Evolutionary conservation across 1,140 invertebrate species (phyloP).

Genomic region (Metaphire vulgaris): DNA sequence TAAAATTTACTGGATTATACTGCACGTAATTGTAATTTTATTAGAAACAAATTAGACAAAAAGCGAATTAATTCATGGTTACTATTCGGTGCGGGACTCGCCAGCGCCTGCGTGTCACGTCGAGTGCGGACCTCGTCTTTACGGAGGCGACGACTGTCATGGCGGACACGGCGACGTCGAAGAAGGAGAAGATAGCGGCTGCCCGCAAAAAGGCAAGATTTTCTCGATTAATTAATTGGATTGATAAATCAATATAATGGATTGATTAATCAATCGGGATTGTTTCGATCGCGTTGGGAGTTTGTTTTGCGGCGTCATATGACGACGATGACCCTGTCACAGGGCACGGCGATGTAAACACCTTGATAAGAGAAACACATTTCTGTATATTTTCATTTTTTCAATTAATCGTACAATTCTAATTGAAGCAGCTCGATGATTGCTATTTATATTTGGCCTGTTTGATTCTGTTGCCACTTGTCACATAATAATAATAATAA

Average conservation of each 20-base stretch:
- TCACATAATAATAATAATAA: no score
- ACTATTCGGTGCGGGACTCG: no score
- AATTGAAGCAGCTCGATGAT: no score
- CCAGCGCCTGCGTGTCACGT: no score
- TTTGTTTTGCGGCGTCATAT: not conserved
- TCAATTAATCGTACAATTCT: not conserved
- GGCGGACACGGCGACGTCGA: not conserved
- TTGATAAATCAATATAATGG: not conserved
- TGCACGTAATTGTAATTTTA: no score
- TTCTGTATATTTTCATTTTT: not conserved
- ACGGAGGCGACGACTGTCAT: not conserved
- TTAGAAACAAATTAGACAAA: no score
- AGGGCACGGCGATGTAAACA: not conserved
- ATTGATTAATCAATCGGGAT: not conserved
- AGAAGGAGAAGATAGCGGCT: not conserved
- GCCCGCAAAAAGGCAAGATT: not conserved
- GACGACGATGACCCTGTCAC: not conserved
- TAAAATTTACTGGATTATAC: no score
- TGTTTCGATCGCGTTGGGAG: not conserved
- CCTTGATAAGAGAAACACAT: not conserved
- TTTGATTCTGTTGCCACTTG: no score
- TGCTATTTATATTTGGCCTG: no score
- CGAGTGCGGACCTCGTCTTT: no score
- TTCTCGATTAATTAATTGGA: not conserved
- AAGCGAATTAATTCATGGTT: no score